These are phyloP conservation scores for Planiliza haematocheilus DNA, from an alignment of 2,113 vertebrate species.

Conservation along the genomic window DNA sequence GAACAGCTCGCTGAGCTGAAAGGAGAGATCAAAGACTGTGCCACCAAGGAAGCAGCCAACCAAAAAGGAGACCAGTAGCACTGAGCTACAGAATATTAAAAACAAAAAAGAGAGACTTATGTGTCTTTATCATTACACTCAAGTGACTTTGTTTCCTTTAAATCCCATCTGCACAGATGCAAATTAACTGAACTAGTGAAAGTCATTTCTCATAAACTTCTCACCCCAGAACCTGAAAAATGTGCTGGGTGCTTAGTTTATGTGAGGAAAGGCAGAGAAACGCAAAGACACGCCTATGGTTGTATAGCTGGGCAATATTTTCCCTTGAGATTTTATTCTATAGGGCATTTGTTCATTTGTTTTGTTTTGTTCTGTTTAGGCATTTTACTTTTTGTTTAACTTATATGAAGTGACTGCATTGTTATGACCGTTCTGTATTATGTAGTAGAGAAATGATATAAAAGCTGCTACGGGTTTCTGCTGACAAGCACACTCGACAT, in stretches of 20 bases:
- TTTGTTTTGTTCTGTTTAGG: slow-evolving; percentile 63
- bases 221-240: slow-evolving; percentile 39
- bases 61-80: slow-evolving; percentile 80
- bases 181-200: slow-evolving; percentile 51
- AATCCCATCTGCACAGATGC: slow-evolving; percentile 41
- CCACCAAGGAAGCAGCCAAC: slow-evolving; percentile 79
- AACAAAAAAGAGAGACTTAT: slow-evolving; percentile 40
- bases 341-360: slow-evolving; percentile 71
- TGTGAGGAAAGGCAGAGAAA: slow-evolving; percentile 43
- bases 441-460: slow-evolving; percentile 63
- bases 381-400: slow-evolving; percentile 78
- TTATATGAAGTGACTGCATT: slow-evolving; percentile 83
- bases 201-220: slow-evolving; percentile 41
- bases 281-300: slow-evolving; percentile 48
- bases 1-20: slow-evolving; percentile 89
- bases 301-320: slow-evolving; percentile 74
- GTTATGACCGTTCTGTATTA: slow-evolving; percentile 54
- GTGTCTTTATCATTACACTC: slow-evolving; percentile 51
- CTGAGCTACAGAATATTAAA: slow-evolving; percentile 47
- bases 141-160: slow-evolving; percentile 48
- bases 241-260: slow-evolving; percentile 53
- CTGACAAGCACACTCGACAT: slow-evolving; percentile 72
- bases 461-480: slow-evolving; percentile 82
- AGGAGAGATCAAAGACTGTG: slow-evolving; percentile 88
- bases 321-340: slow-evolving; percentile 61